These are phyloP conservation scores for Papilio gigon DNA, from an alignment of 2,888 invertebrate species.

Conservation along the genomic window DNA sequence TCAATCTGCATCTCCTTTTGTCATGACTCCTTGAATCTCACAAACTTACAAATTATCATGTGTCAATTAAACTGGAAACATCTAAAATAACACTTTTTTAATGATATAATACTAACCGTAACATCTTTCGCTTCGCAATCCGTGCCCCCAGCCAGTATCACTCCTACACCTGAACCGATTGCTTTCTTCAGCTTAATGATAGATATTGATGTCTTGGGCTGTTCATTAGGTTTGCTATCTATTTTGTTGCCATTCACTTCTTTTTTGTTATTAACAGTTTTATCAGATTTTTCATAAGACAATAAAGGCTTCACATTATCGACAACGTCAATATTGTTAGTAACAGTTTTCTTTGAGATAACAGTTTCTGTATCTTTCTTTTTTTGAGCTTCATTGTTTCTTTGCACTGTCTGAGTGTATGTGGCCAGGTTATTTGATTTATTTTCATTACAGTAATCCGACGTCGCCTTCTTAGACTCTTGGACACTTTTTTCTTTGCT, in stretches of 20 bases:
- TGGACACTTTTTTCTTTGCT: slow-evolving; percentile 69
- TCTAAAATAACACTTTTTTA: background rate
- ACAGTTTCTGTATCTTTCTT: slow-evolving; percentile 52
- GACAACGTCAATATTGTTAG: slow-evolving; percentile 42
- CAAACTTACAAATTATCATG: background rate
- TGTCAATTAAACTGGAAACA: slow-evolving; percentile 6
- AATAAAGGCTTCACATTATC: slow-evolving; percentile 32
- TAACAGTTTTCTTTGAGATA: slow-evolving; percentile 48
- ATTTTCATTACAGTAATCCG: slow-evolving; percentile 56
- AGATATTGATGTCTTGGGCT: slow-evolving; percentile 58
- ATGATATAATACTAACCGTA: slow-evolving; percentile 83
- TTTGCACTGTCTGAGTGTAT: slow-evolving; percentile 15
- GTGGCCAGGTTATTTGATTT: slow-evolving; percentile 33
- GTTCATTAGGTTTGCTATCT: slow-evolving; percentile 50
- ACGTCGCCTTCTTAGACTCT: slow-evolving; percentile 67
- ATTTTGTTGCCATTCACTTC: slow-evolving; percentile 50
- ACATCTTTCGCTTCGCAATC: slow-evolving; percentile 97
- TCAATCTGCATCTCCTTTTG: background rate
- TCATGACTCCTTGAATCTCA: background rate
- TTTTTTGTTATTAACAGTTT: slow-evolving; percentile 48
- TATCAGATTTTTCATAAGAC: slow-evolving; percentile 20
- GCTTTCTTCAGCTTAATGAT: slow-evolving; percentile 68
- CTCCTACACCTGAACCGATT: slow-evolving; percentile 87
- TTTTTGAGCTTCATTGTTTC: slow-evolving; percentile 44
- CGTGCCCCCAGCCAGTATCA: slow-evolving; percentile 93